Evolutionary conservation across 2,888 invertebrate species (phyloP), one percentile per base, ranked within the genome.

Genomic region (Allolobophora icterica): DNA sequence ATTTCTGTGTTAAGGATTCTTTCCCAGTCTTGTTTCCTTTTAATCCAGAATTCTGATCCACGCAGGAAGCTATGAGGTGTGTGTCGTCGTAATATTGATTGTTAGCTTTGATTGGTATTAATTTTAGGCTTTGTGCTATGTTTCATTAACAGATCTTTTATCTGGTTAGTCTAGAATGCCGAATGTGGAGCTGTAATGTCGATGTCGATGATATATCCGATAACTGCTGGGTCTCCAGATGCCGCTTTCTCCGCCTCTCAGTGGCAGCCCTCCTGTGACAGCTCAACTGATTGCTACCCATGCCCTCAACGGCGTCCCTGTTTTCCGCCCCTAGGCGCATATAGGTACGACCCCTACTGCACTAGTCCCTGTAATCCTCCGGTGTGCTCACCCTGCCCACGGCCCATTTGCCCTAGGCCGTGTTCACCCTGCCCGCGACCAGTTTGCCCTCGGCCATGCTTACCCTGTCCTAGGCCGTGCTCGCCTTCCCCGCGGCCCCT

Each of bases 151-250:
- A 71, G n/a, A 71, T 71, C 87, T 87, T 17, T 87, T 34, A 11
- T 87, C 87, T 87, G 87, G 87, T 87, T 34, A 87, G 87, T 87
- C 87, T 87, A 87, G 87, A 87, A 87, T 87, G 87, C 87, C 24
- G 35, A 35, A 87, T 87, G 35, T 33, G 38, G 24, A 6, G 87
- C n/a, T 24, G 24, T 87, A 34, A 87, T 71, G 71, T n/a, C 71
- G n/a, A 87, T 71, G 71, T n/a, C 71, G n/a, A 71, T 1, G 3
- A n/a, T 71, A n/a, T n/a, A 71, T 71, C 71, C 71, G 71, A 71
- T 71, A 8, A 71, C 71, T 71, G 71, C 71, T 71, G 71, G 71
- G n/a, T 71, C 71, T 5, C 6, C 71, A 8, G 71, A 71, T n/a
- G 71, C 71, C n/a, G 3, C n/a, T 71, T n/a, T 71, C 11, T n/a